Base-by-base conservation (phyloP, 2,113 vertebrate genomes). In the Neodontobutis hainanensis region DNA sequence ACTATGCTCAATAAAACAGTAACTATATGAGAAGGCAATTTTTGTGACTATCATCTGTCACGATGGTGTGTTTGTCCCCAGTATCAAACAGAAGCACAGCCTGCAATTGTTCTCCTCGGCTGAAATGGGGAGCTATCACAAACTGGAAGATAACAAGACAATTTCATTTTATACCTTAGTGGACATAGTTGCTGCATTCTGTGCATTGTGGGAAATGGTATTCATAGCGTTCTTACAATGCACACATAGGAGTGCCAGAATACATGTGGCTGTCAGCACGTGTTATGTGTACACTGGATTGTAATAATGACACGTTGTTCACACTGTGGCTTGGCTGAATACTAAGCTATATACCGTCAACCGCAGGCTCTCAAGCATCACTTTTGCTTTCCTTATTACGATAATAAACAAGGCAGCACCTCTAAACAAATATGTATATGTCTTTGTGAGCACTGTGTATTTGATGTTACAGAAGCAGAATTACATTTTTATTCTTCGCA, bases 131-230 rank as follows among this genome's bases (percentile, higher is more conserved):
- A 70, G 68, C 78, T 65, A 64, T 75, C 59, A 52, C 15, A 16
- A 84, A 78, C 61, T 68, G 62, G 69, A 68, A 80, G 83, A 76
- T 78, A 78, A 77, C 64, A 80, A 78, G 78, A 73, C 79, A 80
- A 87, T 89, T 85, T 79, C 70, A 82, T 88, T 88, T 87, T 81
- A 86, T 85, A 87, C 68, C 70, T 83, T 81, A 78, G 57, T 82
- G 71, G 71, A 84, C 73, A 73, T 46, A 27, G 19, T 27, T 27
- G 19, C 19, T 27, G 71, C 49, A 81, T 80, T 75, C 73, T 57
- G 52, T 68, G 48, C 77, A 84, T 70, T 76, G 77, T 60, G 68
- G 74, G 58, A 79, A 90, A 88, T 73, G 61, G 71, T 64, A 87
- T 88, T 85, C 84, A 85, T 84, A 76, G 82, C 50, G 55, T 80